Evolutionary conservation across 2,113 vertebrate species (phyloP), one percentile per base, ranked within the genome.

Genomic region (Picathartes gymnocephalus): DNA sequence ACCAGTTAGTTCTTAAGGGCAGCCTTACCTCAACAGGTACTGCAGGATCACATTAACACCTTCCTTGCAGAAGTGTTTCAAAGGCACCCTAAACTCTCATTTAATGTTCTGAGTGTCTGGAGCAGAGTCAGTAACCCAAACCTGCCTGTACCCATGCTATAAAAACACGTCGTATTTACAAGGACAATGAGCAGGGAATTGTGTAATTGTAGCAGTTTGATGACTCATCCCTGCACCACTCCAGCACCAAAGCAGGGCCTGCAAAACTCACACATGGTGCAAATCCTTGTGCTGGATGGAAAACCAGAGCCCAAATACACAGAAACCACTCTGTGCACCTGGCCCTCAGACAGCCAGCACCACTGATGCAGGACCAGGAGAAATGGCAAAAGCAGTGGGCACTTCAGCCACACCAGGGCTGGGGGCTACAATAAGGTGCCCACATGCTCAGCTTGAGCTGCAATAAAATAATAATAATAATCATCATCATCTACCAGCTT

Each of bases 171-270:
- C 24, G 48, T 50, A 82, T 88, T 85, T 66, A 76, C 61, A 74
- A 81, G 89, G 92, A 71, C 92, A 93, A 54, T 15, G 39, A 93
- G 56, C 7, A 60, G 51, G 3, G 40, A 74, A 84, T 68, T 91
- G 94, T 84, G 91, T 65, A 95, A 91, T 53, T 78, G 72, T 31
- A 77, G 91, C 81, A 30, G 13, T 58, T 23, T 31, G 84, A 80
- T 94, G 86, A 93, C 76, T 92, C 94, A 97, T 62, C 44, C 90
- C 86, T 87, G 93, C 82, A 78, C 53, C 80, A 94, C 45, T 88
- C 79, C 2, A 72, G 76, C 19, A 35, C 22, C 25, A 5, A 72
- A 44, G 20, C 47, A 64, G 10, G 17, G 31, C 44, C 42, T 47
- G 58, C 88, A 93, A 57, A 57, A 61, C 48, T 37, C 9, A 9